Percentiles rank a stretch among this genome's conserved stretches.
Evolutionary conservation across 2,113 vertebrate species (phyloP).

Genomic region (Cairina moschata): DNA sequence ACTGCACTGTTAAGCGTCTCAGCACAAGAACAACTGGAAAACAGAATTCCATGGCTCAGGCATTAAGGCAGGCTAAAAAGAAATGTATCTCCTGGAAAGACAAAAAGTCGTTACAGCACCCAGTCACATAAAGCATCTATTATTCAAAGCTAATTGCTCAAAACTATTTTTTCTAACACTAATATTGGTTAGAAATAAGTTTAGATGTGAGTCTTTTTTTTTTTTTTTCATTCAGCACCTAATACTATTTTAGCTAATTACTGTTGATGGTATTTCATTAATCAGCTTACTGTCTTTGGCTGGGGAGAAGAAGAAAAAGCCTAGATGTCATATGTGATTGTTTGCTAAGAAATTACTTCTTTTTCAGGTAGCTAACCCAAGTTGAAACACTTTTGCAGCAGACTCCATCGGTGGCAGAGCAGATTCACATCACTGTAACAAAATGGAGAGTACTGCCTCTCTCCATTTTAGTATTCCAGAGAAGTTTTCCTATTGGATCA

Average conservation of each 20-base stretch:
- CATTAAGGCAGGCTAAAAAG: neutral
- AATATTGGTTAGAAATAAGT: neutral
- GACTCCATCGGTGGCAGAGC: neutral
- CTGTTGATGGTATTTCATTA: neutral
- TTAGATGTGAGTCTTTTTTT: neutral
- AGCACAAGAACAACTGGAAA: neutral
- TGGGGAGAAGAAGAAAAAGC: neutral
- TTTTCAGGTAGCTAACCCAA: neutral
- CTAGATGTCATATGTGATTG: neutral
- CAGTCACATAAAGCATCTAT: neutral
- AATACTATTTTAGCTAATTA: neutral
- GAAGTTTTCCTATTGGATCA: neutral
- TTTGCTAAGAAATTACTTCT: neutral
- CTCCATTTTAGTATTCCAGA: neutral
- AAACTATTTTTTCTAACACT: neutral
- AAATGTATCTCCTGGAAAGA: fast-evolving
- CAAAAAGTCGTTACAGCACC: neutral
- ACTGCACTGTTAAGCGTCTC: neutral
- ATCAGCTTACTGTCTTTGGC: neutral
- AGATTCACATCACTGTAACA: neutral
- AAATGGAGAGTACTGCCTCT: neutral
- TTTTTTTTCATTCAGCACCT: neutral
- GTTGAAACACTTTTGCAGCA: neutral
- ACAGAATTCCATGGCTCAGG: neutral
- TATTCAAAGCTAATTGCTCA: neutral